Evolutionary conservation across 2,888 invertebrate species (phyloP).

Genomic region (Drosophila affinis): DNA sequence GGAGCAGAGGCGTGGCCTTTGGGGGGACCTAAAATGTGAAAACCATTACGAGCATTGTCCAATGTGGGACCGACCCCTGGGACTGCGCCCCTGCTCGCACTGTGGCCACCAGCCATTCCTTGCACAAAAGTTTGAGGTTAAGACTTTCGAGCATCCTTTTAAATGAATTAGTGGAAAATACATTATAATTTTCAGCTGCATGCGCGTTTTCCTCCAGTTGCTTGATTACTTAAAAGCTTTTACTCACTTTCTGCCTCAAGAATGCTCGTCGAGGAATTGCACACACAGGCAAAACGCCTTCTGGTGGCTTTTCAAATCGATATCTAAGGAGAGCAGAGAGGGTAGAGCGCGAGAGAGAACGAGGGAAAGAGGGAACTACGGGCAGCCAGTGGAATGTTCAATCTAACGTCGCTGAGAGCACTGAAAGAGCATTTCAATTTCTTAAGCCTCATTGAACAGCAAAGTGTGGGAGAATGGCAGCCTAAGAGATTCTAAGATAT

Average conservation of each 20-base stretch:
- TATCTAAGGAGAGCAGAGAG: conserved; percentile 8
- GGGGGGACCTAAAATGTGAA: not conserved
- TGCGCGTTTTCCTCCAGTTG: conserved; percentile 47
- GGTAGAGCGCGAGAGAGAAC: not conserved
- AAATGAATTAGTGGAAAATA: conserved; percentile 69
- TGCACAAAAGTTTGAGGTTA: conserved; percentile 64
- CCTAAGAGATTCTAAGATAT: not conserved
- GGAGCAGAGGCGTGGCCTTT: not conserved
- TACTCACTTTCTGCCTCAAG: conserved; percentile 4
- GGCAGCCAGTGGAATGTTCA: conserved; percentile 11
- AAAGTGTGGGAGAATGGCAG: not conserved
- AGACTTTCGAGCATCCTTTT: conserved; percentile 61
- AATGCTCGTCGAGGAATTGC: not conserved
- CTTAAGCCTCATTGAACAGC: conserved; percentile 7
- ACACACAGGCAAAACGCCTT: conserved; percentile 13
- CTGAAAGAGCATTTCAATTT: conserved; percentile 2
- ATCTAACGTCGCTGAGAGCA: conserved; percentile 6
- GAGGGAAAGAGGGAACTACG: not conserved
- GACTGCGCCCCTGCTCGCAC: not conserved
- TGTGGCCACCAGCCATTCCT: conserved; percentile 36
- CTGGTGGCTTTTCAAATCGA: conserved; percentile 53
- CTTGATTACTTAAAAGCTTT: conserved; percentile 62
- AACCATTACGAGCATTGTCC: not conserved
- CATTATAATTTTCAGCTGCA: conserved; percentile 63
- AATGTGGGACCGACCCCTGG: not conserved